Percentiles rank a stretch among this genome's conserved stretches.
Conservation (phyloP, 2,888 invertebrate genomes). For the Megamerina dolium region DNA sequence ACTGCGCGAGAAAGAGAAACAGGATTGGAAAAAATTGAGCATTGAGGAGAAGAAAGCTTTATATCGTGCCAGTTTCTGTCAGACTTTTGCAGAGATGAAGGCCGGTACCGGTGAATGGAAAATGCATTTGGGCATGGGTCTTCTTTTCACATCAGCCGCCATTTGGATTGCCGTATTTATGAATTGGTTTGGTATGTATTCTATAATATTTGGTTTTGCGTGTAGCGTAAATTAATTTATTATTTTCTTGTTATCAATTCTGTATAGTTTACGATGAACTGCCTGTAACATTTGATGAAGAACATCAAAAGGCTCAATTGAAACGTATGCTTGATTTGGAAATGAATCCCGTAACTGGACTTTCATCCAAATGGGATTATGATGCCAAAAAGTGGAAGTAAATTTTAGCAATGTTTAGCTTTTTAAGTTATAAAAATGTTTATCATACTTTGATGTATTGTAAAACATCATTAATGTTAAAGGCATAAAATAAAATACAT, state of each 20-base stretch:
- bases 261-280: constrained; percentile 55
- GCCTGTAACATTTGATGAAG: constrained; percentile 69
- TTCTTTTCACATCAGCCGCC: constrained; percentile 32
- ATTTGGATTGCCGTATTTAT: constrained; percentile 39
- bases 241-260: background rate
- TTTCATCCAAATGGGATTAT: constrained; percentile 84
- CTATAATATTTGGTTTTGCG: too few species aligned
- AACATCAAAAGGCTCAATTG: constrained; percentile 70
- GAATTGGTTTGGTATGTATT: constrained; percentile 40
- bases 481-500: too few species aligned
- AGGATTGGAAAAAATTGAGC: constrained; percentile 91
- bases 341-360: constrained; percentile 73
- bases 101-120: constrained; percentile 42
- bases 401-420: too few species aligned
- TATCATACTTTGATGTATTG: too few species aligned
- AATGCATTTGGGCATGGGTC: constrained; percentile 54
- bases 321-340: constrained; percentile 72
- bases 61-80: constrained; percentile 89
- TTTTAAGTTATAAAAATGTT: too few species aligned
- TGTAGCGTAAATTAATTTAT: background rate
- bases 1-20: constrained; percentile 87
- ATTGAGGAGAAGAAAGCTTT: constrained; percentile 89
- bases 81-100: constrained; percentile 86
- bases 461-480: too few species aligned
- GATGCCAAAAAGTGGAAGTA: constrained; percentile 85